A percentile compares a stretch with the other conserved stretches of the same genome.
These are phyloP conservation scores for Chelon labrosus DNA, from an alignment of 2,797 vertebrate species.

Conservation along the genomic window DNA sequence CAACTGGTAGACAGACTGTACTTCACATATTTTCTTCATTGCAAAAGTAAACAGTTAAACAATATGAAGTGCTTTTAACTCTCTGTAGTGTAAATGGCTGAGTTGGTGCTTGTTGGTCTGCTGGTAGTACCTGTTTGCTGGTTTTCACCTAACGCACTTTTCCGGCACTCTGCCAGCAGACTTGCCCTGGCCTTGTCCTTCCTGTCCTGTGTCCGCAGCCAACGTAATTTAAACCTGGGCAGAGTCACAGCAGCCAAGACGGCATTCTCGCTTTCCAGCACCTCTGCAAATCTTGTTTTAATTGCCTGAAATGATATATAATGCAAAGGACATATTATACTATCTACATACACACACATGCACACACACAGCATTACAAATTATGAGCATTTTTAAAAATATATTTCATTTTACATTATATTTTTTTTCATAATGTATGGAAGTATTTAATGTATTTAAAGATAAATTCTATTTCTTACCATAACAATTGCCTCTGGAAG, in stretches of 20 bases:
- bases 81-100: too few species aligned
- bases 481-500: not conserved
- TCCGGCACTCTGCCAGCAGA: not conserved
- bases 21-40: too few species aligned
- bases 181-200: too few species aligned
- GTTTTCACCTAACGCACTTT: not conserved
- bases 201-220: not conserved
- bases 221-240: not conserved
- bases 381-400: not conserved
- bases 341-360: too few species aligned
- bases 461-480: not conserved
- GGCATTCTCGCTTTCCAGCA: not conserved
- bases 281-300: conserved; percentile 9
- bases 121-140: not conserved
- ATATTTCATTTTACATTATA: not conserved
- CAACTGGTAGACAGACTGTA: too few species aligned
- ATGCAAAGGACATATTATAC: not conserved
- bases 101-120: not conserved
- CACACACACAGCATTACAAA: not conserved
- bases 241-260: conserved; percentile 6
- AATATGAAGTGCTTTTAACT: not conserved
- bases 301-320: not conserved
- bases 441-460: not conserved
- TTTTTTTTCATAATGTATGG: not conserved
- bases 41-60: too few species aligned